Evolutionary conservation across 92 coral and sea anemone genomes (phyloP), one percentile per base, ranked within the genome.

Genomic region (Paragorgia papillata): DNA sequence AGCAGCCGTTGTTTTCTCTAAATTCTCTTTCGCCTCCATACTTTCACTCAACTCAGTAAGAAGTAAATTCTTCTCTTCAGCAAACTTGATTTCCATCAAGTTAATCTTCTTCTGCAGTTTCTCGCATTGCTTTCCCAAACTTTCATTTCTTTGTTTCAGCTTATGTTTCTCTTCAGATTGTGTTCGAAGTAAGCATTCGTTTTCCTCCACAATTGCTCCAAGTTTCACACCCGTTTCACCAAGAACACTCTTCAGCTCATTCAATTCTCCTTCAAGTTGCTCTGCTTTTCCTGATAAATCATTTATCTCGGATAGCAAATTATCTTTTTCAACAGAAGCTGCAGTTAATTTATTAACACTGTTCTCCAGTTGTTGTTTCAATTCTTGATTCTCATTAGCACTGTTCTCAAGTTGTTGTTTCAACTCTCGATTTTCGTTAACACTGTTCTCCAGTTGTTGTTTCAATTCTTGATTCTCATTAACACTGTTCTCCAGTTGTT

Each of bases 251-350:
- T 83, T 86, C 57, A 89, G 64, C 25, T 85, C 85, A 41, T 79
- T 88, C 49, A 80, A 30, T 53, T 88, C 89, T 39, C 87, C 50
- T 24, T 75, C 22, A 59, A 89, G 69, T n/a, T 84, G 82, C 20
- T 81, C 87, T 34, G 84, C 83, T 54, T 74, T 89, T 67, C 79
- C 82, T 53, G 90, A 86, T 43, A 84, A 54, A 48, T 77, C 61
- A 17, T 88, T 33, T 25, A 89, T 14, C 85, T 92, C 87, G 2
- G 92, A 84, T 66, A 85, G 87, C 83, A 90, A 71, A 29, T 84
- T 88, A 44, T 84, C 73, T 21, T 90, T 92, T 28, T 86, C 66
- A 10, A 4, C 43, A 4, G 43, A 4, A 37, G 43, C 43, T 6
- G 62, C 53, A 6, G 9, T 7, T 46, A 46, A 2, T 46, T 46